These are phyloP conservation scores for Margaritifera margaritifera DNA, from an alignment of 2,888 invertebrate species.

Conservation along the genomic window DNA sequence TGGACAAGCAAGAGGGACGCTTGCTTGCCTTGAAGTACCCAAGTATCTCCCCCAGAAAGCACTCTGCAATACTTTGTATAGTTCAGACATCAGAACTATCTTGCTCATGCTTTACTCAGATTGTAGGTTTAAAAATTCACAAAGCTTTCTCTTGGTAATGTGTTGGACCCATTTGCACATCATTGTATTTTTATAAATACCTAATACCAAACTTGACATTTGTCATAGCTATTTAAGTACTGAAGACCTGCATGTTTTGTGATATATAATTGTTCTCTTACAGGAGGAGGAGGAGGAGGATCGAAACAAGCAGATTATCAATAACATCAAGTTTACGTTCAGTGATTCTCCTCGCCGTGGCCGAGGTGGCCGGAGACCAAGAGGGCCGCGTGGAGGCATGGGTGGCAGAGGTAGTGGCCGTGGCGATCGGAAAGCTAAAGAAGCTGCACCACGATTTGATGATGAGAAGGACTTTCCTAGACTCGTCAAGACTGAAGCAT, in stretches of 20 bases:
- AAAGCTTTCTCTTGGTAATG: too few relatives aligned
- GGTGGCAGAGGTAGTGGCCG: conserved; percentile 54
- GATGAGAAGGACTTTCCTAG: conserved; percentile 97
- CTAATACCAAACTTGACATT: too few relatives aligned
- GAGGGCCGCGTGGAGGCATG: conserved; percentile 61
- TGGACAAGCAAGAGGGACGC: too few relatives aligned
- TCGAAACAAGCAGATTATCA: conserved; percentile 58
- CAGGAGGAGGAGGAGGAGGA: conserved; percentile 61
- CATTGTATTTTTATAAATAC: too few relatives aligned
- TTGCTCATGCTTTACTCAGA: too few relatives aligned
- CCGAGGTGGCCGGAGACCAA: conserved; percentile 63
- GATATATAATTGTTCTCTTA: conserved; percentile 5
- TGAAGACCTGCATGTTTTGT: neutral
- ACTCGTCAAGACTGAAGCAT: conserved; percentile 77
- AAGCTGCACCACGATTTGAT: conserved; percentile 86
- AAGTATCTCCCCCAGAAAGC: too few relatives aligned
- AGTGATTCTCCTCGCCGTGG: conserved; percentile 66
- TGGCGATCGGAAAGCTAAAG: conserved; percentile 60
- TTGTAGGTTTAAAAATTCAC: too few relatives aligned
- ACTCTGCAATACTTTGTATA: too few relatives aligned
- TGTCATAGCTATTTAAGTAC: too few relatives aligned
- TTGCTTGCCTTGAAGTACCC: too few relatives aligned
- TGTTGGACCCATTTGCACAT: too few relatives aligned
- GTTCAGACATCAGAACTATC: too few relatives aligned
- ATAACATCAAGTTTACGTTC: conserved; percentile 71